Evolutionary conservation across 2,113 vertebrate genomes (phyloP), one percentile per base, ranked within the genome.

Genomic region (Tragelaphus strepsiceros): DNA sequence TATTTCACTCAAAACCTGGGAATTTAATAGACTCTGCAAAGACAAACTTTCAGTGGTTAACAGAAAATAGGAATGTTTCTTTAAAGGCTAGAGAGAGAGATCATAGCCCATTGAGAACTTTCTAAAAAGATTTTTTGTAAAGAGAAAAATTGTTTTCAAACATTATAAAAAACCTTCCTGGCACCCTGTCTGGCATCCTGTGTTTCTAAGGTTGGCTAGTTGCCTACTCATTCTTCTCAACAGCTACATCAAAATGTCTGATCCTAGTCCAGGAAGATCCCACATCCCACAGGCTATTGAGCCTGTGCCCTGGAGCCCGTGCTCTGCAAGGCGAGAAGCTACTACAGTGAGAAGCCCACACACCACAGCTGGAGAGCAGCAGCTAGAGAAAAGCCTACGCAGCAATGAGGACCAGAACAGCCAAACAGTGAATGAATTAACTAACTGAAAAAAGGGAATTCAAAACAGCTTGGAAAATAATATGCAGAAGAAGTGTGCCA

Each of bases 281-380:
- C 46, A 17, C 46, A 21, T 1, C 28, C 46, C 5, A 0, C 2
- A 0, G 67, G n/a, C 71, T 26, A 3, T 0, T 6, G 35, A 43
- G 35, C 35, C 71, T 3, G 35, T 43, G 35, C 35, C 10, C 71
- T 28, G 2, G 0, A 77, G 71, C 22, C 71, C 43, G 12, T 7
- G 71, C 35, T 77, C 71, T 43, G 71, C 39, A 77, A 77, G 7
- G 22, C 43, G 35, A 39, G 67, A 24, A 43, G 35, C 35, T 10
- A 7, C 71, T 43, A 21, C 35, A 43, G 21, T 24, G 35, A 14
- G 3, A 77, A 43, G 39, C 39, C 39, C 22, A 3, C 39, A 39
- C 71, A 15, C 35, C 67, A 13, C 71, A 26, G 1, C 39, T 4
- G 22, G 22, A 43, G 22, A 43, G 71, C 30, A 26, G 71, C 71